Evolutionary conservation across 2,113 vertebrate species (phyloP).

Genomic region (Crotophaga sulcirostris): DNA sequence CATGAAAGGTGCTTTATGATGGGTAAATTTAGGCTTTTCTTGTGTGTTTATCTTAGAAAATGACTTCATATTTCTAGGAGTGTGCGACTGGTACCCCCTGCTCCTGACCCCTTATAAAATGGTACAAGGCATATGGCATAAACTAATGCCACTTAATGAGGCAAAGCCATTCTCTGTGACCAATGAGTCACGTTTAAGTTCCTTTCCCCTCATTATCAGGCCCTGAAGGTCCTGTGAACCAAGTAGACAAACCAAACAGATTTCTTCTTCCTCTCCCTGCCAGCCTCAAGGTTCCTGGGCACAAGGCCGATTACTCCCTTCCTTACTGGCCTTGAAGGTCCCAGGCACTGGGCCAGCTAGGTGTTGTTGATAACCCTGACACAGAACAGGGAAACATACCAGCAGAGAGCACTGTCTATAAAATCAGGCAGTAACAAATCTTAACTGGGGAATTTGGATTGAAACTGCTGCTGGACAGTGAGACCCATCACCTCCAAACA

Average conservation of each 20-base stretch:
- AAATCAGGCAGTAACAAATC: background rate
- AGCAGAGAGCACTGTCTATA: background rate
- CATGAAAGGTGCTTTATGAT: background rate
- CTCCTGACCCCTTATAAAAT: background rate
- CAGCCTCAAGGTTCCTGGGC: background rate
- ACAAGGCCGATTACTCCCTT: background rate
- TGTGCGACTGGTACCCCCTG: background rate
- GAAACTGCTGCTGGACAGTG: background rate
- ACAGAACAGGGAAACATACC: background rate
- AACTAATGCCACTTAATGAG: background rate
- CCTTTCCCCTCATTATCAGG: background rate
- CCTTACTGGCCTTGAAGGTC: background rate
- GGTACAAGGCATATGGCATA: background rate
- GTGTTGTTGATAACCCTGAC: background rate
- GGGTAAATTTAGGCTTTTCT: background rate
- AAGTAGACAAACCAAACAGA: background rate
- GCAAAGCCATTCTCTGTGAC: background rate
- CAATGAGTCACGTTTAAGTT: rapidly evolving
- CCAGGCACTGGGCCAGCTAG: background rate
- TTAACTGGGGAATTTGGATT: background rate
- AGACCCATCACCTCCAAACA: rapidly evolving
- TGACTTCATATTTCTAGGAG: background rate
- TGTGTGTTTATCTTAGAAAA: background rate
- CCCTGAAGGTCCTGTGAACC: background rate
- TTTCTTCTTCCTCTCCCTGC: background rate